Evolutionary conservation across 2,113 vertebrate species (phyloP).

Genomic region (Heptranchias perlo): DNA sequence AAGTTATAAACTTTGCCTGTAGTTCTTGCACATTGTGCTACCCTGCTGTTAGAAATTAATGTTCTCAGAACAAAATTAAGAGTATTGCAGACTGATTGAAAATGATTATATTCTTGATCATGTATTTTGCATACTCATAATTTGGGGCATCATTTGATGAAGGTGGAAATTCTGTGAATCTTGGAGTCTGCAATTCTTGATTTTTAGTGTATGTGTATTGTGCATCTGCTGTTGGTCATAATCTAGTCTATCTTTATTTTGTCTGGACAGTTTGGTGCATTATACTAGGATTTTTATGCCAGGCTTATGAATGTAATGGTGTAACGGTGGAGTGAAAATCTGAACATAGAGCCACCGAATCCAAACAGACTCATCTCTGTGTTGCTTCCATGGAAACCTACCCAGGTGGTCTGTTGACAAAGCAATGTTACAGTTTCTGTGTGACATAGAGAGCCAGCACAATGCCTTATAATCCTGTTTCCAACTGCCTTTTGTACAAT

Average conservation of each 20-base stretch:
- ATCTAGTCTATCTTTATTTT: not conserved
- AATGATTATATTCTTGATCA: not conserved
- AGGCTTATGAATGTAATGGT: not conserved
- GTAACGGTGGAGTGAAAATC: not conserved
- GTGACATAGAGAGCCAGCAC: not conserved
- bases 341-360: not conserved
- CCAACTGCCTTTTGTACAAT: not conserved
- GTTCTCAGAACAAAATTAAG: not conserved
- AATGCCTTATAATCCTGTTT: not conserved
- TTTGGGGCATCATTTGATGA: not conserved
- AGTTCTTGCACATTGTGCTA: not conserved
- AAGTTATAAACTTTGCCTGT: not conserved
- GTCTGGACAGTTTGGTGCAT: not conserved
- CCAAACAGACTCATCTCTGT: not conserved
- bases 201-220: not conserved
- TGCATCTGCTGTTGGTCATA: not conserved
- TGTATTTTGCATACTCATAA: not conserved
- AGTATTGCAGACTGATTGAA: not conserved
- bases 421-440: not conserved
- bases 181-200: not conserved
- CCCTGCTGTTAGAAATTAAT: not conserved
- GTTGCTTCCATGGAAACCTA: not conserved
- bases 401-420: not conserved
- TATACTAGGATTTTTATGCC: not conserved
- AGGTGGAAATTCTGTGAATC: not conserved